These are phyloP conservation scores for Tetragonula clypearis DNA, from an alignment of 1,140 invertebrate genomes.

Conservation along the genomic window DNA sequence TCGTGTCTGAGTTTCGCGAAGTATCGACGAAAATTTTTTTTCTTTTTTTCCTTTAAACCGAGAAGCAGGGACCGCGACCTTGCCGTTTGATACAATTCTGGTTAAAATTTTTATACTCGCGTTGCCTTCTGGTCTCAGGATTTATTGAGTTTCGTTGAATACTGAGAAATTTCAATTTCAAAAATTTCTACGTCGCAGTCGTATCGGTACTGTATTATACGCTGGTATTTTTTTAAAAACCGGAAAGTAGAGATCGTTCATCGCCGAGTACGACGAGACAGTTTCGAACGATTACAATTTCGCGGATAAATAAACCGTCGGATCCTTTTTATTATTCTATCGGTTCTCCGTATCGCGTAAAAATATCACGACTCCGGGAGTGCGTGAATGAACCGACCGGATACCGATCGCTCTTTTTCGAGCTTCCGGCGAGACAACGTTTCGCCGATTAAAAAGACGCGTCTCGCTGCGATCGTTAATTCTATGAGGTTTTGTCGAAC, in stretches of 20 bases:
- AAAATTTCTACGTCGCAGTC: too few species aligned
- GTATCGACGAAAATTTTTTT: too few species aligned
- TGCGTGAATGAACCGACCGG: background rate
- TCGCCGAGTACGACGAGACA: background rate
- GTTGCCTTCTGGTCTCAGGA: too few species aligned
- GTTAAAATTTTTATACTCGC: too few species aligned
- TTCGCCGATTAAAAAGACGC: background rate
- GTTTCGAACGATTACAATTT: slow-evolving; percentile 9
- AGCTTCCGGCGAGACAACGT: background rate
- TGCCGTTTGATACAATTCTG: too few species aligned
- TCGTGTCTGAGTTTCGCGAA: background rate
- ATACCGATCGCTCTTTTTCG: too few species aligned
- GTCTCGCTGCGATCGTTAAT: slow-evolving; percentile 4
- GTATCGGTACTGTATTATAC: too few species aligned
- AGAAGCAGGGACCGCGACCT: too few species aligned
- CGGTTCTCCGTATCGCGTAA: background rate
- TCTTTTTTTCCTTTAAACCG: too few species aligned
- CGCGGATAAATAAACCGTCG: slow-evolving; percentile 7
- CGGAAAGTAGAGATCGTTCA: background rate
- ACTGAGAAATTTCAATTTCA: too few species aligned
- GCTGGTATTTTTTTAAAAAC: background rate
- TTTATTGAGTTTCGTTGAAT: too few species aligned
- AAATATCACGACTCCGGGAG: background rate
- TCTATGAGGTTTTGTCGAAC: slow-evolving; percentile 25
- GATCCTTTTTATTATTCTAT: slow-evolving; percentile 25